These are phyloP conservation scores for Caloenas nicobarica DNA, from an alignment of 2,113 vertebrate species.

Conservation along the genomic window DNA sequence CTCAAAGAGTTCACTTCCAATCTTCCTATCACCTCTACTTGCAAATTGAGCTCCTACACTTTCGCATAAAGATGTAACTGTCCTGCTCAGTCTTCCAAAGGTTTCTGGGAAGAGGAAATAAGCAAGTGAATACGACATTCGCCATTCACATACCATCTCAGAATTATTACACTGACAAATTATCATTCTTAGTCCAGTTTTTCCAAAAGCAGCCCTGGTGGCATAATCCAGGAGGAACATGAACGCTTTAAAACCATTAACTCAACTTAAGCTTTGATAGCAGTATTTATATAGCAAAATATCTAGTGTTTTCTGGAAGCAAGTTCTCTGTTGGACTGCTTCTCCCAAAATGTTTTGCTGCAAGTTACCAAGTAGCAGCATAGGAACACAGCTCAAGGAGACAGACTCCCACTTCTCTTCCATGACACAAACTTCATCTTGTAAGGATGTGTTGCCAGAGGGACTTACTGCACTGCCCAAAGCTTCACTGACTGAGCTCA, in stretches of 20 bases:
- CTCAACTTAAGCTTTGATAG: background rate
- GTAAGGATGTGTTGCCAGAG: background rate
- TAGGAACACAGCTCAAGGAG: background rate
- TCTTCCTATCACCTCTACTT: background rate
- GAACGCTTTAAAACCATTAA: background rate
- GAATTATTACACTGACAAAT: background rate
- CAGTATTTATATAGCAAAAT: rapidly evolving
- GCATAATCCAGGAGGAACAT: background rate
- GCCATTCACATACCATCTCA: background rate
- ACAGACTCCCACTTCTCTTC: background rate
- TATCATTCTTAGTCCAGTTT: background rate
- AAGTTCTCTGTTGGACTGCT: background rate
- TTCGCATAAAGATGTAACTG: background rate
- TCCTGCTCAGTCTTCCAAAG: background rate
- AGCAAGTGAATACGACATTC: background rate
- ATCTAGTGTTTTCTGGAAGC: background rate
- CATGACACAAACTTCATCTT: background rate
- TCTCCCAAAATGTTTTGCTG: background rate
- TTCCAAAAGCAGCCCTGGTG: background rate
- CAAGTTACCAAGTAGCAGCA: background rate
- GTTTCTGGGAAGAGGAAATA: background rate
- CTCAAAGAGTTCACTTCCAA: background rate
- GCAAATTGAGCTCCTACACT: background rate
- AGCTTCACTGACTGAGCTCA: background rate
- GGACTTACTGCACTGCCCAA: background rate